Evolutionary conservation across 2,113 vertebrate species (phyloP).

Genomic region (Tupaia chinensis): DNA sequence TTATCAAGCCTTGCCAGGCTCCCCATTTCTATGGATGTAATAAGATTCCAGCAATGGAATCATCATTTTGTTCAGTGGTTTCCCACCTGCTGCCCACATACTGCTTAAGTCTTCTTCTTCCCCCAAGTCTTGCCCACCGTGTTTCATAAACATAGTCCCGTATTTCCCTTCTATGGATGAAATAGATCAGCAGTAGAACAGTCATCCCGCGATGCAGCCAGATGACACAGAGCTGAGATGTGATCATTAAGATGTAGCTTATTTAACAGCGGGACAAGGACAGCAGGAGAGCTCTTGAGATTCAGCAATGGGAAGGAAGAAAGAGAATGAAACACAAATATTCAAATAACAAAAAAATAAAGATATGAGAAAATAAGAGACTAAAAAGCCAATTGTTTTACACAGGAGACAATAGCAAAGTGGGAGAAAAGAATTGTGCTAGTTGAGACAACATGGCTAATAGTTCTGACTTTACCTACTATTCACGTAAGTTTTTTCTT

Average conservation of each 20-base stretch:
- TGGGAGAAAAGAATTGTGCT: not conserved
- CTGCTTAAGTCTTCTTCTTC: not conserved
- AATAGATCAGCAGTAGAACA: slow-evolving; percentile 53
- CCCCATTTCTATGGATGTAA: slow-evolving; percentile 70
- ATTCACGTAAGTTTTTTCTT: not conserved
- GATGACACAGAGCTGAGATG: not conserved
- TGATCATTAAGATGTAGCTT: slow-evolving; percentile 12
- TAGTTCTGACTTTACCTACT: not conserved
- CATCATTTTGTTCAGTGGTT: slow-evolving; percentile 37
- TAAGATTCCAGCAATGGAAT: slow-evolving; percentile 53
- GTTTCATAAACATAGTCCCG: not conserved
- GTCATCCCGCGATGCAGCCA: not conserved
- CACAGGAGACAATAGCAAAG: not conserved
- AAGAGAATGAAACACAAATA: not conserved
- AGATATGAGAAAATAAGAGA: not conserved
- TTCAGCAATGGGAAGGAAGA: not conserved
- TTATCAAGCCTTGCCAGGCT: slow-evolving; percentile 59
- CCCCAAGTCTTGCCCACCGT: not conserved
- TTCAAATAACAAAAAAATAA: not conserved
- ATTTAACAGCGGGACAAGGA: slow-evolving; percentile 27
- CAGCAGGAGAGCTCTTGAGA: not conserved
- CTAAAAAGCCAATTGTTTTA: not conserved
- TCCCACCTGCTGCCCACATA: slow-evolving; percentile 50
- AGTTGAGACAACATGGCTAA: not conserved
- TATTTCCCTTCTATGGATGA: not conserved